Evolutionary conservation across 2,113 vertebrate genomes (phyloP).

Genomic region (Tetraodon nigroviridis): DNA sequence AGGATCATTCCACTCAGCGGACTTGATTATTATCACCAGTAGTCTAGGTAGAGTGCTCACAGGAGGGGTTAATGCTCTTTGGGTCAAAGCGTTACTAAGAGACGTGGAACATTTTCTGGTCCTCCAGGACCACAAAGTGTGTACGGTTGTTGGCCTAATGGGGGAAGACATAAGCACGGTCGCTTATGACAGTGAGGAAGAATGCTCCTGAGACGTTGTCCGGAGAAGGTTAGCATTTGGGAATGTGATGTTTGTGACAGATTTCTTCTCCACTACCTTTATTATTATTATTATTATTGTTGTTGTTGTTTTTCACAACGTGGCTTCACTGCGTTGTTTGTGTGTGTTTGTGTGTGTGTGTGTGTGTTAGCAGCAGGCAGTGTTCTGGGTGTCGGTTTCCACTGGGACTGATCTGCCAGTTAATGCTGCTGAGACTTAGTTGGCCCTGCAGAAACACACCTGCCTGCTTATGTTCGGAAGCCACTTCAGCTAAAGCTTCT

Average conservation of each 20-base stretch:
- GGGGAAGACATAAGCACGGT: conserved; percentile 25
- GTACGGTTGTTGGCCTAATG: conserved; percentile 7
- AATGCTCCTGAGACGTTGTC: conserved; percentile 29
- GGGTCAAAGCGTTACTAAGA: conserved; percentile 73
- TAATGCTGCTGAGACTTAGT: conserved; percentile 60
- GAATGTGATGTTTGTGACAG: conserved; percentile 30
- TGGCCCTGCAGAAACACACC: conserved; percentile 59
- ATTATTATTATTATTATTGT: too few relatives aligned
- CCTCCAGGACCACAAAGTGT: conserved; percentile 51
- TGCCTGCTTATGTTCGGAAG: conserved; percentile 28
- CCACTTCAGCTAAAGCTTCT: conserved; percentile 24
- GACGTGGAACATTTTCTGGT: conserved; percentile 70
- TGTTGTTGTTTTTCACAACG: too few relatives aligned
- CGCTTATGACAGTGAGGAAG: conserved; percentile 21
- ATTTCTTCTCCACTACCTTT: conserved; percentile 10
- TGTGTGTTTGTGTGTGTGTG: conserved; percentile 7
- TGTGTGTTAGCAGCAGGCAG: conserved; percentile 14
- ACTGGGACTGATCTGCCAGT: conserved; percentile 48
- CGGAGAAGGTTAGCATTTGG: conserved; percentile 4
- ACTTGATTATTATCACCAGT: conserved; percentile 46
- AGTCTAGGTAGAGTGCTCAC: conserved; percentile 43
- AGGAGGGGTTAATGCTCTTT: conserved; percentile 54
- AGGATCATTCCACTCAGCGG: conserved; percentile 13
- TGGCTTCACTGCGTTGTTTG: background rate
- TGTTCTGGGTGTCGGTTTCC: conserved; percentile 44